These are phyloP conservation scores for Prochilodus magdalenae DNA, from an alignment of 2,113 vertebrate species.

Conservation along the genomic window DNA sequence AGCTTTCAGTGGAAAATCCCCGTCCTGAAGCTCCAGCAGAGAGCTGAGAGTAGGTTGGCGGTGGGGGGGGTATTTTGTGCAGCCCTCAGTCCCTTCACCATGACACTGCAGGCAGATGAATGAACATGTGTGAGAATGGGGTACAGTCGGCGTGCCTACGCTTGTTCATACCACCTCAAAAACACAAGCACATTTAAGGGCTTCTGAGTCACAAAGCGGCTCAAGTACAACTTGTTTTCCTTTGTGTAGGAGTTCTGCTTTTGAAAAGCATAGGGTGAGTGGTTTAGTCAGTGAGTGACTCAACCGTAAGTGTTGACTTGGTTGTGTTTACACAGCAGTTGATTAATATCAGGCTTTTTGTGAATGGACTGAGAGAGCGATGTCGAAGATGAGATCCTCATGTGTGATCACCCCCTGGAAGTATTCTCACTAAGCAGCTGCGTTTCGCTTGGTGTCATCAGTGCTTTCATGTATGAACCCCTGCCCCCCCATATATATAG, in stretches of 20 bases:
- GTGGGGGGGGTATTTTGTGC: no score
- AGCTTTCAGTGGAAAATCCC: slow-evolving; percentile 46
- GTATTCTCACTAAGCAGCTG: not conserved
- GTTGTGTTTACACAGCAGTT: slow-evolving; percentile 4
- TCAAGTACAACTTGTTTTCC: slow-evolving; percentile 18
- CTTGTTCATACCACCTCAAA: slow-evolving; percentile 20
- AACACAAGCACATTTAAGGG: slow-evolving; percentile 10
- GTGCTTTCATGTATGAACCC: not conserved
- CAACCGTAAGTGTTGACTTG: slow-evolving; percentile 18
- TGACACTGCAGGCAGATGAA: slow-evolving; percentile 29
- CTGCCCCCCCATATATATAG: no score
- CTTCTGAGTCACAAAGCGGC: slow-evolving; percentile 42
- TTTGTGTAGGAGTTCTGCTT: not conserved
- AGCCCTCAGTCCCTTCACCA: not conserved
- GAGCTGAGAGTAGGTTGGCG: slow-evolving; percentile 9
- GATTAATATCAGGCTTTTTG: slow-evolving; percentile 4
- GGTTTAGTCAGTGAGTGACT: slow-evolving; percentile 36
- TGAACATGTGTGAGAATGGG: slow-evolving; percentile 38
- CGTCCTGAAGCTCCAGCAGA: slow-evolving; percentile 16
- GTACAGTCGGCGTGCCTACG: slow-evolving; percentile 31
- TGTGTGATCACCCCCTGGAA: not conserved
- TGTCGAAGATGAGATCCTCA: not conserved
- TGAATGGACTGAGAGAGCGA: not conserved
- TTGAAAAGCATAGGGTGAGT: slow-evolving; percentile 6
- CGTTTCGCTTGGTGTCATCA: not conserved